Evolutionary conservation across 2,797 vertebrate genomes (phyloP), one percentile per base, ranked within the genome.

Genomic region (Spheniscus humboldti): DNA sequence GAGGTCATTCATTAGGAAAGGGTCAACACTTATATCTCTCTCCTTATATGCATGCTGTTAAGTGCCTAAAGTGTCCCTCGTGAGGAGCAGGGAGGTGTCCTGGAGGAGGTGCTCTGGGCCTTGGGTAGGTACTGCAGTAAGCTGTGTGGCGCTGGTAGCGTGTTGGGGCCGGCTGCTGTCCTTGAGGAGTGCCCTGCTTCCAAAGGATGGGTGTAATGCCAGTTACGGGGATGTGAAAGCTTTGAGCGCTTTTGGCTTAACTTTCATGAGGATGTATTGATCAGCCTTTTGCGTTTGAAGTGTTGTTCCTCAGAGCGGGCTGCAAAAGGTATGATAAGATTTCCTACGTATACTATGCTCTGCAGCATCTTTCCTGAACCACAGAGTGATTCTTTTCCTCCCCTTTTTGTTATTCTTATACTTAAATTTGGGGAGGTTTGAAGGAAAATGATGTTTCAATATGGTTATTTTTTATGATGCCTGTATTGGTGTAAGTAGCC

Each of bases 81-180:
- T 3, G 2, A 19, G 6, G 10, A 17, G 63, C 0, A 4, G 35
- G 6, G n/a, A 15, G 22, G 13, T 63, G 43, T 1, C 1, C 3
- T 55, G 27, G 48, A 27, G 9, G 31, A 28, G 19, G 11, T 57
- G 39, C 2, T 2, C 4, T 57, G 11, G 10, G 12, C 8, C 15
- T 59, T 27, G 24, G 9, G 43, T 2, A 1, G 39, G 11, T 8
- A 7, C 3, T 56, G 39, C 7, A 18, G 60, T 18, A 5, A n/a
- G 67, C 22, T 60, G 19, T 2, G 2, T 3, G 31, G 11, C 3
- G 1, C 3, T 24, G 57, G 22, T 1, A 11, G 25, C 2, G 7
- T 22, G 15, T 2, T 47, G 41, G 37, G 7, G 28, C 1, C 71
- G 59, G 35, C 2, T 19, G n/a, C 16, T 53, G 13, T 12, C 24